Evolutionary conservation across 2,888 invertebrate genomes (phyloP), one percentile per base, ranked within the genome.

Genomic region (Nemotelus pantherinus): DNA sequence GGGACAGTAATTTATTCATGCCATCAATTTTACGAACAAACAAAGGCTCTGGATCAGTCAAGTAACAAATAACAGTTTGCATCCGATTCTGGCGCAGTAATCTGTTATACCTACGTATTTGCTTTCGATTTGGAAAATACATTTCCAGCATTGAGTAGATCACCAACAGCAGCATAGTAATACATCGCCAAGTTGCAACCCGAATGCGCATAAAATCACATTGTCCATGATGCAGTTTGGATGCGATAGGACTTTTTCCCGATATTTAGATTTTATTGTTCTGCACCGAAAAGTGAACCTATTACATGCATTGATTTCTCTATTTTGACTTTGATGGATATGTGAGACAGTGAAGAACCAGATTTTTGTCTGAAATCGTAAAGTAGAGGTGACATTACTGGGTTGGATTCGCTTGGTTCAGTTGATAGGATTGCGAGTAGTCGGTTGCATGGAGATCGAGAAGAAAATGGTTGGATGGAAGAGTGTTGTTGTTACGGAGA

Each of bases 241-340:
- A 25, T 25, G 25, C 25, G 25, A 25, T 25, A 25, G 25, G 25
- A 25, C 25, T 25, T 25, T 25, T 25, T 25, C 25, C 25, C 25
- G 25, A 43, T 72, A 72, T 72, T 72, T 9, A 57, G 47, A 70
- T 70, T 72, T 58, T 72, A 72, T 74, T 74, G 74, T 60, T 74
- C 60, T 60, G 63, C 48, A 70, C 48, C 74, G 60, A 74, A 63
- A 60, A 74, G 74, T 74, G 70, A 70, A 55, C 70, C 70, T 70
- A 60, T 74, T 76, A 77, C 77, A 78, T 72, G 77, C 79, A 71
- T 79, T 79, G 82, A 83, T 84, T 84, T 83, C 82, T 85, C 84
- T 83, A 84, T 83, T 85, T 84, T 84, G 86, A 86, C 86, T 86
- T 86, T 87, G 86, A 86, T 85, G 84, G 84, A 86, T 87, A 85